Conservation (phyloP, 1,140 invertebrate species). For the Eulimnadia texana region DNA sequence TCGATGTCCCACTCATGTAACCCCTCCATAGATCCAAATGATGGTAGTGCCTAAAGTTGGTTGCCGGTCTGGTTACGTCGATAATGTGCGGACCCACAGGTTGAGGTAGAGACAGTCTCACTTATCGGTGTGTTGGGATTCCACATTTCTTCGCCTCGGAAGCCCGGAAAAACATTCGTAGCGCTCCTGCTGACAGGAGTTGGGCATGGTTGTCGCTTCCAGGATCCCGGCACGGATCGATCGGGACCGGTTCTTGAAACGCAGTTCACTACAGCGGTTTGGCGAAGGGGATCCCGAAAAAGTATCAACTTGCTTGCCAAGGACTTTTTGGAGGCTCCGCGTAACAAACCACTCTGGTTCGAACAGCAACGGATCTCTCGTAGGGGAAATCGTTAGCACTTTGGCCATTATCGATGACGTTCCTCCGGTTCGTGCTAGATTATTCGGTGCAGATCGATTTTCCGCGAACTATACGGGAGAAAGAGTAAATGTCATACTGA, state of each 20-base stretch:
- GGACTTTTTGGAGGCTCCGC: slow-evolving; percentile 54
- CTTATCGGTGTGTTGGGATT: slow-evolving; percentile 83
- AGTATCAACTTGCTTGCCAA: slow-evolving; percentile 67
- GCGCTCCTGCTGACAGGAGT: slow-evolving; percentile 54
- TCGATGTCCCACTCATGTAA: slow-evolving; percentile 79
- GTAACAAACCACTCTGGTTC: slow-evolving; percentile 59
- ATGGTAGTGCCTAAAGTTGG: slow-evolving; percentile 27
- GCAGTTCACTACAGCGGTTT: slow-evolving; percentile 76
- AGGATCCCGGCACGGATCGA: slow-evolving; percentile 71
- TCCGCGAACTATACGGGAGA: too few species aligned
- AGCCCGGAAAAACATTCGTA: slow-evolving; percentile 78
- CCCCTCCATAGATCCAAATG: slow-evolving; percentile 89
- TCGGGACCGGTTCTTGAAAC: slow-evolving; percentile 75
- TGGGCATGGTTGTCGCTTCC: slow-evolving; percentile 59
- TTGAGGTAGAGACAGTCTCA: slow-evolving; percentile 86
- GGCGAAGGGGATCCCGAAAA: slow-evolving; percentile 75
- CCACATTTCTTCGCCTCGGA: slow-evolving; percentile 88
- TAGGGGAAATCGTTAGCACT: slow-evolving; percentile 27
- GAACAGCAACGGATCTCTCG: slow-evolving; percentile 50
- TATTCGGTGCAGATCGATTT: too few species aligned
- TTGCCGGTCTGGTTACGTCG: slow-evolving; percentile 37
- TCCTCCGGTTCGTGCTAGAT: neutral
- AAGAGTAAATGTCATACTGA: too few species aligned
- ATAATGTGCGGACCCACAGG: slow-evolving; percentile 68
- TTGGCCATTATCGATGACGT: neutral